Percentiles rank a stretch among this genome's conserved stretches.
These are phyloP conservation scores for Augochlorella aurata DNA, from an alignment of 2,888 invertebrate genomes.

Conservation along the genomic window DNA sequence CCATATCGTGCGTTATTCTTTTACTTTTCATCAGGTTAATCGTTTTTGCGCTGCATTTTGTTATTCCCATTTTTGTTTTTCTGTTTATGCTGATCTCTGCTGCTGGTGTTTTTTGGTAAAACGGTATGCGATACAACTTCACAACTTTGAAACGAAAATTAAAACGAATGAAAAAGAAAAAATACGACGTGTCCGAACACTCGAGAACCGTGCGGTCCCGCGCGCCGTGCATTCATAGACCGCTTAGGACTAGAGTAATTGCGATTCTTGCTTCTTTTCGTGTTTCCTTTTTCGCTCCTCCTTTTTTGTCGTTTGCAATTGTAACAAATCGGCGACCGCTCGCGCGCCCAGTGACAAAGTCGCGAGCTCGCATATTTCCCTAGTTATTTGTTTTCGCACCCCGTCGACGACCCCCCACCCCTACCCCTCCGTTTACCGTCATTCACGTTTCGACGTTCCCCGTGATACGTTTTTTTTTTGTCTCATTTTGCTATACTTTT, in stretches of 20 bases:
- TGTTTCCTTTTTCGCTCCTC: slow-evolving; percentile 16
- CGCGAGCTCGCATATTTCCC: slow-evolving; percentile 14
- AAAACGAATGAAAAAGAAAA: slow-evolving; percentile 63
- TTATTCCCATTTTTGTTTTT: slow-evolving; percentile 44
- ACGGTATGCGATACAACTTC: slow-evolving; percentile 74
- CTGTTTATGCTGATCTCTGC: slow-evolving; percentile 64
- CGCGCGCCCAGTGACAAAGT: slow-evolving; percentile 33
- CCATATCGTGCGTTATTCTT: slow-evolving; percentile 77
- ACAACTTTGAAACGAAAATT: slow-evolving; percentile 58
- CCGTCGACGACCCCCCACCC: not conserved
- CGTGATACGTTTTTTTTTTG: slow-evolving; percentile 7
- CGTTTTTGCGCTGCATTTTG: slow-evolving; percentile 61
- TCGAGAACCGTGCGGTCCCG: slow-evolving; percentile 54
- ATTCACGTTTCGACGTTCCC: not conserved
- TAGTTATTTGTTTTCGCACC: not conserved
- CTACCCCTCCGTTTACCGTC: not conserved
- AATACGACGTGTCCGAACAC: slow-evolving; percentile 70
- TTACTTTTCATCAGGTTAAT: slow-evolving; percentile 62
- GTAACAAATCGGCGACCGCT: slow-evolving; percentile 44
- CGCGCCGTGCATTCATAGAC: slow-evolving; percentile 62
- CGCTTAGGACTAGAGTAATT: slow-evolving; percentile 80
- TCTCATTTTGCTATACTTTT: slow-evolving; percentile 1
- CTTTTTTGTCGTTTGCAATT: slow-evolving; percentile 28
- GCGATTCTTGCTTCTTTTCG: slow-evolving; percentile 56
- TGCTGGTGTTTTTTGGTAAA: slow-evolving; percentile 74